Evolutionary conservation across 2,797 vertebrate species (phyloP).

Genomic region (Siniperca undulata): DNA sequence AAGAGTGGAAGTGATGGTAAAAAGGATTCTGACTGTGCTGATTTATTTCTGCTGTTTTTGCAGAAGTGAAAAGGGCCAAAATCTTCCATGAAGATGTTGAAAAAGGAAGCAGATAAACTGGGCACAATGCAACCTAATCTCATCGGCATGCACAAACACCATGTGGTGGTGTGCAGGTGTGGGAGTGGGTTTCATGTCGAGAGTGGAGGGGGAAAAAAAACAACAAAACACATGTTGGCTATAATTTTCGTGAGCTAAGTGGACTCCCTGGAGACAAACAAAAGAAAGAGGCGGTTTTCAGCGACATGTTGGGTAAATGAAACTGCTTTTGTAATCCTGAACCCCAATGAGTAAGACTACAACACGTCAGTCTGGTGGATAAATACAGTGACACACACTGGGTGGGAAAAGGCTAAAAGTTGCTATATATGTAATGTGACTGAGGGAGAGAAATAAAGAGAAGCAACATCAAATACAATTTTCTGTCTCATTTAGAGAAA

Average conservation of each 20-base stretch:
- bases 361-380: not conserved
- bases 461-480: not conserved
- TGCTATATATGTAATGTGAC: not conserved
- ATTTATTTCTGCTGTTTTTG: constrained; percentile 48
- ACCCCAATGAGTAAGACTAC: constrained; percentile 22
- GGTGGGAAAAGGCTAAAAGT: not conserved
- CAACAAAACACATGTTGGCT: constrained; percentile 23
- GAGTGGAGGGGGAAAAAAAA: not conserved
- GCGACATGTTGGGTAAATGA: constrained; percentile 41
- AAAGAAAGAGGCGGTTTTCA: constrained; percentile 32
- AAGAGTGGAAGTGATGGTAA: constrained; percentile 42
- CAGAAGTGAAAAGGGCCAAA: constrained; percentile 53
- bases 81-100: not conserved
- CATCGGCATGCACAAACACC: not conserved
- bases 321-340: constrained; percentile 38
- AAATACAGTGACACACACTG: not conserved
- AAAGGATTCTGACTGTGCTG: not conserved
- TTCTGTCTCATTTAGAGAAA: not conserved
- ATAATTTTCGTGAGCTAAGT: constrained; percentile 20
- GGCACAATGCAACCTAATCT: constrained; percentile 46
- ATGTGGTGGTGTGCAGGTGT: not conserved
- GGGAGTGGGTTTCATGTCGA: constrained; percentile 31
- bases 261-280: constrained; percentile 46
- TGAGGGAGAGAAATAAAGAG: not conserved
- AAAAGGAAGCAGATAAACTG: constrained; percentile 67